Evolutionary conservation across 2,113 vertebrate genomes (phyloP), one percentile per base, ranked within the genome.

Genomic region (Mormoops blainvillei): DNA sequence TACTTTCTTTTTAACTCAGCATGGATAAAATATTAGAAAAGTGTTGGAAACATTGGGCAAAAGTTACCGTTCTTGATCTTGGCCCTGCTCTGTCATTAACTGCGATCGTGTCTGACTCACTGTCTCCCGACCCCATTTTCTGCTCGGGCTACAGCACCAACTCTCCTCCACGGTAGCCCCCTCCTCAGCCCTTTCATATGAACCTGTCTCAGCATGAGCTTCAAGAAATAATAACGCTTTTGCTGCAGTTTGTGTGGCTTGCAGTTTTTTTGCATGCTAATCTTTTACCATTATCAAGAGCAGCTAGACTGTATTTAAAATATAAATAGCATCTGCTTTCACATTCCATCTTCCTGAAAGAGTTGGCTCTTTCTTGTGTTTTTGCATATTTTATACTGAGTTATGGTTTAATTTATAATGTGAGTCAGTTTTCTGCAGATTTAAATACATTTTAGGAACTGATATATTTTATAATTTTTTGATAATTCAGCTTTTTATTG

Each of bases 401-500:
- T 94, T 48, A 7, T 54, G 28, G 16, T 92, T 77, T 95, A 81
- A 74, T 74, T 83, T 94, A 20, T 89, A 71, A 84, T 56, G 28
- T 18, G n/a, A 77, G 43, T 56, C 52, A 63, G 2, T 81, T 87
- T 89, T 93, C 61, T 89, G 54, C 48, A 88, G 33, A 81, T 74
- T 91, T 33, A 82, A 65, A 16, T 50, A 22, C 4, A 52, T 93
- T 80, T 84, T 87, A 74, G 82, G 24, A 86, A 80, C 33, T 94
- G 41, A 63, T 73, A 36, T 2, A 1, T 88, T 77, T 80, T 85
- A 43, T 91, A 41, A 70, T 83, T 68, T 58, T 12, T 43, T 93
- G 67, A 43, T 71, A 56, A 84, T 93, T 22, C 95, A 99, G 99
- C 98, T 99, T 96, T 99, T 99, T 98, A 98, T 99, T 33, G 97